These are phyloP conservation scores for Alaudala cheleensis DNA, from an alignment of 2,113 vertebrate species.

Conservation along the genomic window DNA sequence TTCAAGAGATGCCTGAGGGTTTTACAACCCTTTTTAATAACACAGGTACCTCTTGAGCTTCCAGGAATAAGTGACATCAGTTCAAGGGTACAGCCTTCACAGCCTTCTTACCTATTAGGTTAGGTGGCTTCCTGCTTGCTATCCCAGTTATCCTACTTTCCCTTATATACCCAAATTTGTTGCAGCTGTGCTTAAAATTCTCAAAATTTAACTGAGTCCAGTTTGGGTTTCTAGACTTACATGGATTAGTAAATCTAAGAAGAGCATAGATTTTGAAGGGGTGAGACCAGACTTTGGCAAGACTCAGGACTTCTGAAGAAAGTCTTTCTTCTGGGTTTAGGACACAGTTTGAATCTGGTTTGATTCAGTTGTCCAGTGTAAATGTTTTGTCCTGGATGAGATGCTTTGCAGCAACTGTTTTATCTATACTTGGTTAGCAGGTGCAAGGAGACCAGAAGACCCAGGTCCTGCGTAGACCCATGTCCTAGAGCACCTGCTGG, in stretches of 20 bases:
- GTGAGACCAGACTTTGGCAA: not conserved
- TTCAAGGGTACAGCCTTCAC: not conserved
- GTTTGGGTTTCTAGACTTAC: not conserved
- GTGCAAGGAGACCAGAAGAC: not conserved
- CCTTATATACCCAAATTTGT: not conserved
- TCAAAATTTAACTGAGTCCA: not conserved
- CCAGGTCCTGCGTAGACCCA: not conserved
- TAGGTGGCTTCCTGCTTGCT: not conserved
- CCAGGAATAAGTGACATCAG: not conserved
- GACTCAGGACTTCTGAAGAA: not conserved
- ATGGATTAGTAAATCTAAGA: not conserved
- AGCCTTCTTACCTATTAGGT: not conserved
- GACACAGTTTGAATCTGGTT: not conserved
- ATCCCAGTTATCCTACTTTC: not conserved
- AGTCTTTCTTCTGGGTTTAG: not conserved
- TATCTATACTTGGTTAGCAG: not conserved
- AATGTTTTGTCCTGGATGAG: not conserved
- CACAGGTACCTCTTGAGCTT: not conserved
- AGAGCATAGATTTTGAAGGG: not conserved
- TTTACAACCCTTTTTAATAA: not conserved
- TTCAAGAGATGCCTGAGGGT: not conserved
- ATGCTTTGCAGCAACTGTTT: not conserved
- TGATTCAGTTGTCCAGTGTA: not conserved
- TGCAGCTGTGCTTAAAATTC: not conserved
- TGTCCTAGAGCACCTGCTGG: fast-evolving